Conservation (phyloP, 2,888 invertebrate species). For the Cyaniris semiargus region DNA sequence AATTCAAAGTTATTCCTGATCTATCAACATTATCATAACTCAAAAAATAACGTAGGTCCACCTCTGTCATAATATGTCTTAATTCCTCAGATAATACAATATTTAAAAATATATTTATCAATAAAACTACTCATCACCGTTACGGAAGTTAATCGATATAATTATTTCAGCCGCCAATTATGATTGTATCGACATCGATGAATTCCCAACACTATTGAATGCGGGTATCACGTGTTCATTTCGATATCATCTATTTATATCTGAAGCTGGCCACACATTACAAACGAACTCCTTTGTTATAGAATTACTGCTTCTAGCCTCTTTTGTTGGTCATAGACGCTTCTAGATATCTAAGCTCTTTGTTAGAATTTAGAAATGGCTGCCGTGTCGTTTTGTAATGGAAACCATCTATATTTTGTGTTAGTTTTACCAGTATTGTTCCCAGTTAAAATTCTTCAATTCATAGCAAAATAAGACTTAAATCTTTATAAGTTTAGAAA, state of each 20-base stretch:
- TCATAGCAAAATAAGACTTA: background rate
- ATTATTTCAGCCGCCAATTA: conserved; percentile 1
- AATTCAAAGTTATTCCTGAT: no score
- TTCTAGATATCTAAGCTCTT: conserved; percentile 21
- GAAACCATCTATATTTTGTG: conserved; percentile 26
- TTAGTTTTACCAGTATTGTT: conserved; percentile 5
- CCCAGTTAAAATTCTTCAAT: background rate
- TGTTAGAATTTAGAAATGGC: conserved; percentile 31
- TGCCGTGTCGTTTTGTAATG: conserved; percentile 22
- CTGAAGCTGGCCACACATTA: conserved; percentile 51
- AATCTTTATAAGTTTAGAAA: background rate
- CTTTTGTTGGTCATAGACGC: conserved; percentile 38
- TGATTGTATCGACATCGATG: conserved; percentile 37
- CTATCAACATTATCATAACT: no score
- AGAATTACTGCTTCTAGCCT: conserved; percentile 43
- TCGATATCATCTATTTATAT: conserved; percentile 64
- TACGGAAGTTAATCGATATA: background rate
- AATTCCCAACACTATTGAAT: conserved; percentile 42
- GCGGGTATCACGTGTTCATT: conserved; percentile 56
- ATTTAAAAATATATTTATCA: background rate
- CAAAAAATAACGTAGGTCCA: no score
- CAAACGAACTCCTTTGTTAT: conserved; percentile 53
- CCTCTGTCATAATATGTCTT: no score
- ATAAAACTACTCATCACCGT: background rate
- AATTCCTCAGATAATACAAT: no score